phyloP scores from a whole-genome alignment of 2,888 invertebrate species.

The Thecocarcelia acutangulata region DNA sequence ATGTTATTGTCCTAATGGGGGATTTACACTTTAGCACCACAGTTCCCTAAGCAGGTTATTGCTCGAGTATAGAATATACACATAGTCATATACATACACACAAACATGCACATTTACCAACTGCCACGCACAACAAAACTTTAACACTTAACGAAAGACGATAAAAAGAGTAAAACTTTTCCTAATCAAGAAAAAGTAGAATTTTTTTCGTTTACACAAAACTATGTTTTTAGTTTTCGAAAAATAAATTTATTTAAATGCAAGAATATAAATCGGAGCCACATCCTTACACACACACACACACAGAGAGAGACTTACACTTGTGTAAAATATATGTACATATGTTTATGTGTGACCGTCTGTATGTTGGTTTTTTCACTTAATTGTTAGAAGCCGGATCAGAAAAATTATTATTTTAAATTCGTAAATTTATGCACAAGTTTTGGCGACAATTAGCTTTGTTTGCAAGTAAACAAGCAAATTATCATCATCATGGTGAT shows the following conservation, averaged over 20 bases:
- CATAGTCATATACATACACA: background rate
- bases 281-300: background rate
- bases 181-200: conserved; percentile 45
- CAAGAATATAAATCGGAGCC: conserved; percentile 6
- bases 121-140: conserved; percentile 1
- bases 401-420: conserved; percentile 64
- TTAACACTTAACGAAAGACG: conserved; percentile 38
- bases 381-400: conserved; percentile 16
- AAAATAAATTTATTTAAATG: conserved; percentile 4
- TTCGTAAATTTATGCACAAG: conserved; percentile 60
- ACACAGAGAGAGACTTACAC: background rate
- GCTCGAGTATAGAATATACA: background rate
- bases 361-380: conserved; percentile 1
- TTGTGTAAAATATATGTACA: background rate
- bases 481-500: conserved; percentile 58
- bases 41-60: conserved; percentile 26
- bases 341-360: background rate
- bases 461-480: conserved; percentile 65
- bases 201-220: background rate
- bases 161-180: conserved; percentile 49
- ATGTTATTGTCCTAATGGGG: conserved; percentile 65
- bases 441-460: conserved; percentile 68
- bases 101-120: background rate
- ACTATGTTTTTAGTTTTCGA: background rate
- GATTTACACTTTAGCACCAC: conserved; percentile 60